Evolutionary conservation across 2,888 invertebrate genomes (phyloP), one percentile per base, ranked within the genome.

Genomic region (Sturmia bella): DNA sequence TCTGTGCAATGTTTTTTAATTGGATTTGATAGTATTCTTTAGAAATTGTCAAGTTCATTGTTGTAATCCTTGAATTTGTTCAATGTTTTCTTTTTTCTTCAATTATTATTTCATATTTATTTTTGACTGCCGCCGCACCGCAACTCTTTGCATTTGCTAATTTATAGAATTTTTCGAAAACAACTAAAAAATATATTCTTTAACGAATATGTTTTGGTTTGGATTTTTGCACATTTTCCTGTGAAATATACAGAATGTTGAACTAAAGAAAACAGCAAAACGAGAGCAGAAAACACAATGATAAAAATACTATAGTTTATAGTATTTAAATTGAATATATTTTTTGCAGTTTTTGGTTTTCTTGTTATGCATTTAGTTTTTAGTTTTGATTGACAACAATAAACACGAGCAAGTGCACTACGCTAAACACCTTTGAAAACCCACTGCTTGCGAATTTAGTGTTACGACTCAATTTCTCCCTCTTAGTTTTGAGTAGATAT

Each of bases 1-100:
- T 48, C 1, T 37, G 32, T 24, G 54, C 15, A n/a, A 12, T 43
- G 7, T 54, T 12, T 15, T n/a, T 21, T 57, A 61, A 64, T 69
- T 50, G 21, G 43, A 24, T 61, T 69, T 48, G 17, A 37, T 63
- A n/a, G 41, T 21, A 11, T 43, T 54, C 39, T 59, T 12, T 37
- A 63, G 24, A 21, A 45, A 59, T 54, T 70, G 19, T 75, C 70
- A 78, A 82, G 82, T 82, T 82, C 74, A 82, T 59, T 74, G 69
- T 59, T 64, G 52, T 17, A 63, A 39, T 76, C 68, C 61, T 70
- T 76, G 66, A 75, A 80, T 57, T 19, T 64, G 12, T 61, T 27
- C 50, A 13, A 17, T n/a, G 15, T 3, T 13, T 12, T 32, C 39
- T 66, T 32, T 50, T 52, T 11, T 32, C 27, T 50, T 64, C 48